Conservation (phyloP, 1,140 invertebrate species). For the Lasioglossum baleicum region DNA sequence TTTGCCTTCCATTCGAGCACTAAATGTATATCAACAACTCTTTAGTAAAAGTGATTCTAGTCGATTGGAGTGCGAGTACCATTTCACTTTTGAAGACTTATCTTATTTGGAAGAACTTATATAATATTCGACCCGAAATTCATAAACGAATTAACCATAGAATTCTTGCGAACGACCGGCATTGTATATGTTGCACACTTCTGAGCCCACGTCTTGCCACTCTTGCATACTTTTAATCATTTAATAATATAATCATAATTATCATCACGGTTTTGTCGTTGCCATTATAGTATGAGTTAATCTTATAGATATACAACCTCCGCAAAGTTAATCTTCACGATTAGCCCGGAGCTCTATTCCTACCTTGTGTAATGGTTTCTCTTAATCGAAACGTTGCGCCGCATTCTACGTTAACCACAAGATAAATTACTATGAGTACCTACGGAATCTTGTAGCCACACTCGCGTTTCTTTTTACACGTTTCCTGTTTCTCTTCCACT, state of each 20-base stretch:
- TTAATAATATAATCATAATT: constrained; percentile 61
- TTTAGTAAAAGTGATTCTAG: background rate
- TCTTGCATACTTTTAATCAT: constrained; percentile 23
- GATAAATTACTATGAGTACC: constrained; percentile 34
- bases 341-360: constrained; percentile 23
- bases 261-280: constrained; percentile 60
- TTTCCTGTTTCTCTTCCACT: background rate
- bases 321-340: background rate
- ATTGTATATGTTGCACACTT: constrained; percentile 24
- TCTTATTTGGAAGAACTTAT: background rate
- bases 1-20: no score
- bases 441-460: constrained; percentile 14
- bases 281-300: constrained; percentile 59
- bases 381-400: constrained; percentile 37
- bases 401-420: constrained; percentile 27
- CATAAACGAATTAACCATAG: background rate
- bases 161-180: background rate
- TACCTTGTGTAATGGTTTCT: constrained; percentile 21
- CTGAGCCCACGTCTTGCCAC: constrained; percentile 4
- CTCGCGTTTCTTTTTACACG: background rate
- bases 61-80: background rate
- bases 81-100: background rate
- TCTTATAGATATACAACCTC: constrained; percentile 45
- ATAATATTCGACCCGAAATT: background rate
- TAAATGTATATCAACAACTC: background rate